Evolutionary conservation across 2,888 invertebrate genomes (phyloP).

Genomic region (Muschampia plurimacula): DNA sequence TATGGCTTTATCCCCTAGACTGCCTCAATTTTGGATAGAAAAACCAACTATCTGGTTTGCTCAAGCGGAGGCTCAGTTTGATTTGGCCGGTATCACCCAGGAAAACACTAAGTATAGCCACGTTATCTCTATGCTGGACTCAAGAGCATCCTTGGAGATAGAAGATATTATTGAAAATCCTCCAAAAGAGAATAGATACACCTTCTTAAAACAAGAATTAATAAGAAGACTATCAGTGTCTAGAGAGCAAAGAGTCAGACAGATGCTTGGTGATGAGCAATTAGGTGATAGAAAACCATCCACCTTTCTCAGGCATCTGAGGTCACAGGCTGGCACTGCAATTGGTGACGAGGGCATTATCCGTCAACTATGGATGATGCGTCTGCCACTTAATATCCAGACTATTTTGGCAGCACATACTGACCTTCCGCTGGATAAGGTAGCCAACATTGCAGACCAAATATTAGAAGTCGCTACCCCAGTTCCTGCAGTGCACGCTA

Average conservation of each 20-base stretch:
- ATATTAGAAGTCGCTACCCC: background rate
- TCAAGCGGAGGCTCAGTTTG: background rate
- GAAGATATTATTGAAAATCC: slow-evolving; percentile 8
- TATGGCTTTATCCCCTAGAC: background rate
- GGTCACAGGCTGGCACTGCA: slow-evolving; percentile 31
- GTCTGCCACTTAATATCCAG: background rate
- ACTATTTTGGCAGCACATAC: background rate
- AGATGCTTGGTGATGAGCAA: slow-evolving; percentile 34
- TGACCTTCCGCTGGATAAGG: slow-evolving; percentile 5
- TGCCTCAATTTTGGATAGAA: slow-evolving; percentile 8
- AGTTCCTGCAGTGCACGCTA: background rate
- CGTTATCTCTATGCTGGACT: background rate
- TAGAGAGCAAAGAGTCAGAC: background rate
- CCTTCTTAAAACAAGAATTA: slow-evolving; percentile 1
- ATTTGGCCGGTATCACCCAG: background rate
- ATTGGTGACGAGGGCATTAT: background rate
- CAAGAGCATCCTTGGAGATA: background rate
- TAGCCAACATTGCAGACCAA: slow-evolving; percentile 1
- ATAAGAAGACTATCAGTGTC: slow-evolving; percentile 1
- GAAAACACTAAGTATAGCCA: slow-evolving; percentile 6
- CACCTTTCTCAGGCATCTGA: slow-evolving; percentile 34
- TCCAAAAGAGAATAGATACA: background rate
- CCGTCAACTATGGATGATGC: slow-evolving; percentile 13
- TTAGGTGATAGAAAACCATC: slow-evolving; percentile 34
- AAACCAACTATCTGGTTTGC: slow-evolving; percentile 10